These are phyloP conservation scores for Cyphomyrus discorhynchus DNA, from an alignment of 2,113 vertebrate genomes.

Conservation along the genomic window DNA sequence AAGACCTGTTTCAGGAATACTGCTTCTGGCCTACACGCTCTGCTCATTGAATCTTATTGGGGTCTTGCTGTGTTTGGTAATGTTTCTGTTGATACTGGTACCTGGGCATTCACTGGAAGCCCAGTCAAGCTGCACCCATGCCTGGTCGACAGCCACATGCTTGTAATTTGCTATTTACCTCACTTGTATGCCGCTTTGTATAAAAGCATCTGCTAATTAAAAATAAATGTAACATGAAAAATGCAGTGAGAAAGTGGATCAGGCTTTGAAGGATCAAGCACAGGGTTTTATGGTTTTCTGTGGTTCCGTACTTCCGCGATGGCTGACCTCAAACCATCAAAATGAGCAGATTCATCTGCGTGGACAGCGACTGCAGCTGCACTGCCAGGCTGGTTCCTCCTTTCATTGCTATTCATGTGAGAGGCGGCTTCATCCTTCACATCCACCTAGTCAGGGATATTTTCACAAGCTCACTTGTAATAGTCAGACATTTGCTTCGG, in stretches of 20 bases:
- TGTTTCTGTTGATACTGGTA: background rate
- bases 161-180: background rate
- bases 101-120: background rate
- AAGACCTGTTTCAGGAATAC: background rate
- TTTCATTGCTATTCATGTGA: background rate
- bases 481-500: background rate
- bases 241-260: background rate
- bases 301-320: background rate
- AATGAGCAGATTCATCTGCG: background rate
- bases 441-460: conserved; percentile 1
- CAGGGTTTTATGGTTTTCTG: background rate
- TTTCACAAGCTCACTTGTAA: background rate
- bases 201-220: background rate
- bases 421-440: background rate
- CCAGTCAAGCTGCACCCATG: background rate
- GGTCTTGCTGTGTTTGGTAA: background rate
- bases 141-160: background rate
- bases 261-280: background rate
- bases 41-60: background rate
- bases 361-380: background rate
- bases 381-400: background rate
- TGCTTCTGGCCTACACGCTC: background rate
- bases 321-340: background rate
- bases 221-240: background rate
- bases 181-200: background rate